These are phyloP conservation scores for Aeoliscus strigatus DNA, from an alignment of 2,797 vertebrate genomes.

Conservation along the genomic window DNA sequence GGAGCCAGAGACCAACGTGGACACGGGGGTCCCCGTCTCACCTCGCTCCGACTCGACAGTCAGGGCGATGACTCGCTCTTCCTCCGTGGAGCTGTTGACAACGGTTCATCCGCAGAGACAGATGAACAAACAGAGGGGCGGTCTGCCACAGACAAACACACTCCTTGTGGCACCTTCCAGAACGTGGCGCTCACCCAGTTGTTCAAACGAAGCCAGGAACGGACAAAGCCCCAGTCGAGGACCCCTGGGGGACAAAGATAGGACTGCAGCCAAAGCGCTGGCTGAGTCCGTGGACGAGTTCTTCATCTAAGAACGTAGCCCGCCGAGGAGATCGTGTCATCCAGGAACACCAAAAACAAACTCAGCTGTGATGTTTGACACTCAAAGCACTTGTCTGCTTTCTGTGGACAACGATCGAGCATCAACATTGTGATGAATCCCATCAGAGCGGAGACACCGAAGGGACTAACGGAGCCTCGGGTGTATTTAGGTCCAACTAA, in stretches of 20 bases:
- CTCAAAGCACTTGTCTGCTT: too few relatives aligned
- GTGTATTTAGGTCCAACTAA: too few relatives aligned
- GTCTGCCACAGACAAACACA: conserved; percentile 30
- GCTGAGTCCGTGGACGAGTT: conserved; percentile 78
- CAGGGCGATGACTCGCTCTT: conserved; percentile 26
- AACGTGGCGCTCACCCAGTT: conserved; percentile 16
- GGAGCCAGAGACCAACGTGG: conserved; percentile 82
- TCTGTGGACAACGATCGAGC: too few relatives aligned
- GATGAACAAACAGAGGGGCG: conserved; percentile 55
- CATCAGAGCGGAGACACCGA: too few relatives aligned
- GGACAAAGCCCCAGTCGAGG: conserved; percentile 27
- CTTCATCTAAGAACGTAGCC: conserved; percentile 83
- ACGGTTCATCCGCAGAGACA: conserved; percentile 12
- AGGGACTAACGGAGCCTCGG: too few relatives aligned
- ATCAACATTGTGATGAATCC: too few relatives aligned
- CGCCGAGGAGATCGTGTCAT: too few relatives aligned
- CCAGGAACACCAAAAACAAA: too few relatives aligned
- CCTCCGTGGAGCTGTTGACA: conserved; percentile 44
- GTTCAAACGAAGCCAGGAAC: conserved; percentile 5
- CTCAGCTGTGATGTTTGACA: too few relatives aligned
- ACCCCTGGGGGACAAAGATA: conserved; percentile 16
- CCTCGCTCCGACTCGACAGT: conserved; percentile 7
- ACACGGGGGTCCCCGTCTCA: conserved; percentile 76
- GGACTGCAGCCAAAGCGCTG: conserved; percentile 36
- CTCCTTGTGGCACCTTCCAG: conserved; percentile 4